Conservation (phyloP, 2,888 invertebrate species). For the Netelia melanura region DNA sequence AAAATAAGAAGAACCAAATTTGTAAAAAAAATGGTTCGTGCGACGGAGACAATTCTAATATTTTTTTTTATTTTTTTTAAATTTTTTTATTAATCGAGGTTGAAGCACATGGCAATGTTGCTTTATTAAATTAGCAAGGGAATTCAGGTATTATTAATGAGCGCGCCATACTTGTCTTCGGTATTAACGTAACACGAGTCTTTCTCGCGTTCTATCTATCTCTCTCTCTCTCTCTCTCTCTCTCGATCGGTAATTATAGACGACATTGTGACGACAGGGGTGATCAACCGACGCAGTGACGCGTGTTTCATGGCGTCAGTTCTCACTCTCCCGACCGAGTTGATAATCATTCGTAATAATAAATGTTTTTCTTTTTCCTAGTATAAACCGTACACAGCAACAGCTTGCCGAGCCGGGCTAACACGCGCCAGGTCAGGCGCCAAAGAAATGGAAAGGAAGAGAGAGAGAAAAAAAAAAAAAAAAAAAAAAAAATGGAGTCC, state of each 20-base stretch:
- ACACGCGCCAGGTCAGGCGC: slow-evolving; percentile 39
- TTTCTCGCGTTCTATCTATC: slow-evolving; percentile 12
- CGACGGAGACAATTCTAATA: too few species aligned
- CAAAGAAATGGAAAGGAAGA: slow-evolving; percentile 80
- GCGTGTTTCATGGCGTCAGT: slow-evolving; percentile 80
- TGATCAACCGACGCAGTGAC: slow-evolving; percentile 77
- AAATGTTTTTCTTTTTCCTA: background rate
- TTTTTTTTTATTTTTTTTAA: too few species aligned
- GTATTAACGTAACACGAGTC: slow-evolving; percentile 62
- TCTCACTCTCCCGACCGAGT: slow-evolving; percentile 40
- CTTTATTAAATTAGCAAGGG: slow-evolving; percentile 47
- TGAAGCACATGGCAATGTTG: slow-evolving; percentile 73
- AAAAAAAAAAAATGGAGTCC: slow-evolving; percentile 82
- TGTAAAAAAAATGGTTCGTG: too few species aligned
- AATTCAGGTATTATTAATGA: slow-evolving; percentile 54
- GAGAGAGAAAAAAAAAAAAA: too few species aligned
- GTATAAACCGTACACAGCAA: background rate
- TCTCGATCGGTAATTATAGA: slow-evolving; percentile 79
- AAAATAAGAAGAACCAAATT: too few species aligned
- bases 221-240: slow-evolving; percentile 59
- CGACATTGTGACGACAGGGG: slow-evolving; percentile 76
- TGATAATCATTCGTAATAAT: slow-evolving; percentile 18
- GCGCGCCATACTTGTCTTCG: slow-evolving; percentile 62
- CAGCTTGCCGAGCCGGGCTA: background rate
- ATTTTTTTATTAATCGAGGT: too few species aligned